These are phyloP conservation scores for Protonibea diacanthus DNA, from an alignment of 2,797 vertebrate genomes.

Conservation along the genomic window DNA sequence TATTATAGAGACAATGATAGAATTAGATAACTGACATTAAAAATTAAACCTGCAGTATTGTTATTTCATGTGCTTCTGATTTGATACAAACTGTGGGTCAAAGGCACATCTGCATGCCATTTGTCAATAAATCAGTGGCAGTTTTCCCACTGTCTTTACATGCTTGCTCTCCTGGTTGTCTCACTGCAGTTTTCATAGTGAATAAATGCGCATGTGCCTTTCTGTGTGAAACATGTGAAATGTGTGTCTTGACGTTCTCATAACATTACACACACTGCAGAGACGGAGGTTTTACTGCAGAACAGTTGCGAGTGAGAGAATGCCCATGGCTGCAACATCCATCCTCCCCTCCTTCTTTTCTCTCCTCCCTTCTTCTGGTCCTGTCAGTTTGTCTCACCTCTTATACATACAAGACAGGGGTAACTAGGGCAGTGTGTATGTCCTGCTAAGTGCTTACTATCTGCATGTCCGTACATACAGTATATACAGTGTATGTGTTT, in stretches of 20 bases:
- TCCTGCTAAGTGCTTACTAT: slow-evolving; percentile 33
- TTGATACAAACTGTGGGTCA: neutral
- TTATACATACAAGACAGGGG: slow-evolving; percentile 32
- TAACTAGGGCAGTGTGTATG: slow-evolving; percentile 40
- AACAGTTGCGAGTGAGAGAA: slow-evolving; percentile 9
- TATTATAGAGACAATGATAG: neutral
- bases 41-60: neutral
- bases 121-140: too few species aligned
- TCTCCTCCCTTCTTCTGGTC: slow-evolving; percentile 31
- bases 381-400: slow-evolving; percentile 63
- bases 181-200: neutral
- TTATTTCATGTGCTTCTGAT: neutral
- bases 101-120: too few species aligned
- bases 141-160: neutral
- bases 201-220: neutral
- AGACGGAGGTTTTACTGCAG: slow-evolving; percentile 41
- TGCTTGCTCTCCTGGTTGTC: slow-evolving; percentile 6
- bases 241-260: slow-evolving; percentile 6
- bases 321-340: slow-evolving; percentile 42
- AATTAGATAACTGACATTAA: neutral
- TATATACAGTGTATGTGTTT: neutral
- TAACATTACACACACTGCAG: slow-evolving; percentile 34
- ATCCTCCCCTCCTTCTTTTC: slow-evolving; percentile 21
- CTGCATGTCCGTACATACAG: neutral
- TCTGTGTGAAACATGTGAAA: slow-evolving; percentile 6